These are phyloP conservation scores for Nansenia antarctica DNA, from an alignment of 2,113 vertebrate genomes.

Conservation along the genomic window DNA sequence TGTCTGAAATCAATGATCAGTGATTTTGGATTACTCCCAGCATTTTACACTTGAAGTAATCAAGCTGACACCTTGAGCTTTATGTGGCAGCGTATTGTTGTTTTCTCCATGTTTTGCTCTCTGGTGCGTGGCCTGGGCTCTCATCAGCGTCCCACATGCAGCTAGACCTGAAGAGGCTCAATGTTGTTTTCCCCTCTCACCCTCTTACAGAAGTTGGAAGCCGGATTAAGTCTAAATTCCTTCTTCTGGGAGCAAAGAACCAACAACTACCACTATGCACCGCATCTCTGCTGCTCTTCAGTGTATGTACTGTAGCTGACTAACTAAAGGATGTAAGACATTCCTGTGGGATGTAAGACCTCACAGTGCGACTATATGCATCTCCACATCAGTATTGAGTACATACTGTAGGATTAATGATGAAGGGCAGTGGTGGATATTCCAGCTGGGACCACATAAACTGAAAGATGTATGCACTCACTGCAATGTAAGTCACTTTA, in stretches of 20 bases:
- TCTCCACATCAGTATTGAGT: too few relatives aligned
- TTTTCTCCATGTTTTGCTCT: not conserved
- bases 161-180: conserved; percentile 11
- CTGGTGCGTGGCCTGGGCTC: not conserved
- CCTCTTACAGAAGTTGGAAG: conserved; percentile 18
- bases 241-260: not conserved
- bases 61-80: not conserved
- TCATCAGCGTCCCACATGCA: conserved; percentile 33
- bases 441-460: too few relatives aligned
- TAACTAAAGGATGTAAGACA: too few relatives aligned
- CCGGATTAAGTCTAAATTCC: conserved; percentile 36
- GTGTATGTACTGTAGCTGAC: not conserved
- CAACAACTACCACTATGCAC: not conserved
- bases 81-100: not conserved
- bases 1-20: not conserved
- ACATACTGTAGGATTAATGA: too few relatives aligned
- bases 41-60: not conserved
- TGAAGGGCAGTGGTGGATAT: too few relatives aligned
- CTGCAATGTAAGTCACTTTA: too few relatives aligned
- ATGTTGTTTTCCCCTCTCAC: conserved; percentile 13
- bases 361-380: too few relatives aligned
- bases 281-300: not conserved
- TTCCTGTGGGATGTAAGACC: too few relatives aligned
- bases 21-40: not conserved
- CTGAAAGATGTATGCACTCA: too few relatives aligned